Conservation (phyloP, 2,113 vertebrate genomes). For the Spea bombifrons region DNA sequence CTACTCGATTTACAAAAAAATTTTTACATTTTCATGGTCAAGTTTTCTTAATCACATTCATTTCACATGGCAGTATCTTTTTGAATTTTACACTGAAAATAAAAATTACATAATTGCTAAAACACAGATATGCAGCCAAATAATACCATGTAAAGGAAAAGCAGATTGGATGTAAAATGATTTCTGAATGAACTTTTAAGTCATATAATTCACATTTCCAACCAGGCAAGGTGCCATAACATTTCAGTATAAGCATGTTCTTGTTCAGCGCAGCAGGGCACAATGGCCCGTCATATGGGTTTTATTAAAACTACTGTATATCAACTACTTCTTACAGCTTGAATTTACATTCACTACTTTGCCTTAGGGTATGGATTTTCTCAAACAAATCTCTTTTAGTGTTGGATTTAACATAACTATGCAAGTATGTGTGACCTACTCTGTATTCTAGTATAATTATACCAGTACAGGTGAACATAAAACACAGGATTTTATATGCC, state of each 20-base stretch:
- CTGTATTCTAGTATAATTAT: conserved; percentile 35
- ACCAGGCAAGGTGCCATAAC: neutral
- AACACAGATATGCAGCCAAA: neutral
- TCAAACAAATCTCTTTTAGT: conserved; percentile 36
- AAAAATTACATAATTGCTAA: neutral
- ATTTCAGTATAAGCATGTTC: neutral
- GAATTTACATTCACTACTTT: conserved; percentile 32
- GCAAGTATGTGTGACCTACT: conserved; percentile 39
- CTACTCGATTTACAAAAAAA: too few species aligned
- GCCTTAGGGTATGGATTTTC: conserved; percentile 39
- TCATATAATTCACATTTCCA: neutral
- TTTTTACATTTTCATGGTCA: too few species aligned
- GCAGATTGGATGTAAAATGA: neutral
- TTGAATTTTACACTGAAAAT: neutral
- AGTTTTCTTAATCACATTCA: too few species aligned
- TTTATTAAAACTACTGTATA: conserved; percentile 44
- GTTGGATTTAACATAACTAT: conserved; percentile 36
- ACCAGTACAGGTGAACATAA: conserved; percentile 29
- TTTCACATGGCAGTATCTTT: too few species aligned
- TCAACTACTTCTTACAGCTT: conserved; percentile 23
- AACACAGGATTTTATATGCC: conserved; percentile 23
- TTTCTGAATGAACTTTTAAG: neutral
- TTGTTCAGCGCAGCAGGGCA: conserved; percentile 27
- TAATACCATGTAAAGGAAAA: neutral
- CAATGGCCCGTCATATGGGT: conserved; percentile 35